Evolutionary conservation across 1,140 invertebrate species (phyloP).

Genomic region (Coelopa frigida): DNA sequence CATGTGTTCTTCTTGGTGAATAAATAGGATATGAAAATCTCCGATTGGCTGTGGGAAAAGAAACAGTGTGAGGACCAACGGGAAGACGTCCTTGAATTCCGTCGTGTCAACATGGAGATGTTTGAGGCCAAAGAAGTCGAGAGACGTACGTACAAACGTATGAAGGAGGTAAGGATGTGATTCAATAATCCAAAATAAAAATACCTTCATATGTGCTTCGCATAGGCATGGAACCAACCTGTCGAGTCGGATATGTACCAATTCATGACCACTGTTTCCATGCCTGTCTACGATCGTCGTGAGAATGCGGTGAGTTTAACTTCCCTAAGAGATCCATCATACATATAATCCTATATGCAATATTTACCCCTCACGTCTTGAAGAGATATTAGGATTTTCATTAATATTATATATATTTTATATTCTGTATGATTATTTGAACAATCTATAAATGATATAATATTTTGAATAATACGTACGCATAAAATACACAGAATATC

Average conservation of each 20-base stretch:
- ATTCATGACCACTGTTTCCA: constrained; percentile 84
- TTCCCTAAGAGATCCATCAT: no score
- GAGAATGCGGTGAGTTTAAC: constrained; percentile 63
- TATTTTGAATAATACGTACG: constrained; percentile 6
- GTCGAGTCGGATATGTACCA: constrained; percentile 56
- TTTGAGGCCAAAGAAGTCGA: constrained; percentile 26
- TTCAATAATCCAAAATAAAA: background rate
- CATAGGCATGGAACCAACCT: constrained; percentile 56
- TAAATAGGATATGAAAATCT: constrained; percentile 72
- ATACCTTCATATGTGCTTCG: background rate
- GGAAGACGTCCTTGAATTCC: constrained; percentile 45
- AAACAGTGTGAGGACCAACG: constrained; percentile 70
- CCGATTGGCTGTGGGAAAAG: constrained; percentile 81
- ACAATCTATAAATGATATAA: background rate
- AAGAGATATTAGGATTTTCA: background rate
- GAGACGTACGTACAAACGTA: constrained; percentile 26
- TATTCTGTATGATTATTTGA: background rate
- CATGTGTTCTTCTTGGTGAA: constrained; percentile 1
- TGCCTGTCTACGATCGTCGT: constrained; percentile 81
- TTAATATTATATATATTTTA: background rate
- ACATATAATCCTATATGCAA: background rate
- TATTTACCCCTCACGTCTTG: background rate
- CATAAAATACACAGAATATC: constrained; percentile 65
- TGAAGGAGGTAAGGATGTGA: constrained; percentile 25
- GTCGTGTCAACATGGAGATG: constrained; percentile 29